Evolutionary conservation across 2,888 invertebrate species (phyloP).

Genomic region (Agrenia bidenticulata): DNA sequence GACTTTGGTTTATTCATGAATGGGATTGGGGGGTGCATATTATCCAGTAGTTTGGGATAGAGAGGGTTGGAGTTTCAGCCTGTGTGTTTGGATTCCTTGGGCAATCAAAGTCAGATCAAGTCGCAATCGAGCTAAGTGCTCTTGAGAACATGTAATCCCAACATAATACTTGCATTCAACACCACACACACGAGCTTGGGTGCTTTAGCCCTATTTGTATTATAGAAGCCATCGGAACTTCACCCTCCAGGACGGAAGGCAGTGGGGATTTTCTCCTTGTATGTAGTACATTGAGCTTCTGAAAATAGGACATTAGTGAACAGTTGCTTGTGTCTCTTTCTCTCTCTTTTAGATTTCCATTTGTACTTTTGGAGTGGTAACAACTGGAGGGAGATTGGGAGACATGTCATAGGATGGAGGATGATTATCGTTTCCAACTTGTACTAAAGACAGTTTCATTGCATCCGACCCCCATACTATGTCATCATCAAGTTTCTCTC

Average conservation of each 20-base stretch:
- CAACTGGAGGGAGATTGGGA: not conserved
- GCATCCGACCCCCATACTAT: not conserved
- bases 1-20: too few relatives aligned
- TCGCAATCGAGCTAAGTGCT: slow-evolving; percentile 31
- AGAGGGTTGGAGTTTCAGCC: not conserved
- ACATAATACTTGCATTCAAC: slow-evolving; percentile 15
- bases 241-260: too few relatives aligned
- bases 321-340: slow-evolving; percentile 1
- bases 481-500: not conserved
- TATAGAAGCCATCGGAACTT: too few relatives aligned
- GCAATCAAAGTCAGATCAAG: slow-evolving; percentile 31
- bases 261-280: too few relatives aligned
- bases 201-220: too few relatives aligned
- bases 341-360: slow-evolving; percentile 9
- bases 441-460: slow-evolving; percentile 5
- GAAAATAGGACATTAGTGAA: not conserved
- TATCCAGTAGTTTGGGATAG: not conserved
- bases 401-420: too few relatives aligned
- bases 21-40: too few relatives aligned
- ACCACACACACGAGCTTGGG: not conserved
- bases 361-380: slow-evolving; percentile 5
- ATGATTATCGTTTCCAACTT: not conserved
- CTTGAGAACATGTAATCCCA: slow-evolving; percentile 20
- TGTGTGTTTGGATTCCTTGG: slow-evolving; percentile 1
- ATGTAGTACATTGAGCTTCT: too few relatives aligned